Conservation (phyloP, 2,888 invertebrate genomes). For the Erebia palarica region DNA sequence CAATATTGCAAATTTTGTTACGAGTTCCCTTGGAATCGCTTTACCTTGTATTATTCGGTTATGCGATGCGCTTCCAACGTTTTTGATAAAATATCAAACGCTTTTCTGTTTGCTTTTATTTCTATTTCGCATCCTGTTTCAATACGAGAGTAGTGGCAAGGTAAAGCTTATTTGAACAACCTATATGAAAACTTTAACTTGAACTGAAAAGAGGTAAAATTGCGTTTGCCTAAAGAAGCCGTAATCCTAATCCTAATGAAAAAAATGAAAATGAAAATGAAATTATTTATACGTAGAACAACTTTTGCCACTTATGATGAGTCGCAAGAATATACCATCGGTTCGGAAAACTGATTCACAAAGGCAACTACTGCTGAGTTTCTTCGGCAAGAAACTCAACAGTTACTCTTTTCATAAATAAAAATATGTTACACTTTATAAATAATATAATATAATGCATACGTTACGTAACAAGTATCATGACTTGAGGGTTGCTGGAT, state of each 20-base stretch:
- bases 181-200: background rate
- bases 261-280: background rate
- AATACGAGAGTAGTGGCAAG: background rate
- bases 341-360: too few relatives aligned
- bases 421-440: too few relatives aligned
- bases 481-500: too few relatives aligned
- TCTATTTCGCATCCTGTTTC: constrained; percentile 7
- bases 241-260: background rate
- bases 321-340: too few relatives aligned
- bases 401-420: too few relatives aligned
- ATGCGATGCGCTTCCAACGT: constrained; percentile 14
- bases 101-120: constrained; percentile 16
- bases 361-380: too few relatives aligned
- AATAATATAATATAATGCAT: too few relatives aligned
- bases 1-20: constrained; percentile 24
- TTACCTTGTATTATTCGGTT: constrained; percentile 6
- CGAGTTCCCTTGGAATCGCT: constrained; percentile 14
- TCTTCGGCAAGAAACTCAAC: too few relatives aligned
- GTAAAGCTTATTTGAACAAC: too few relatives aligned
- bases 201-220: background rate
- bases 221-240: background rate
- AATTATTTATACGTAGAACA: too few relatives aligned
- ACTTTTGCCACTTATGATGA: too few relatives aligned
- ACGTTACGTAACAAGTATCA: too few relatives aligned
- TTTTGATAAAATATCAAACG: constrained; percentile 19